Conservation (phyloP, 2,113 vertebrate genomes). For the Lophochroa leadbeateri region DNA sequence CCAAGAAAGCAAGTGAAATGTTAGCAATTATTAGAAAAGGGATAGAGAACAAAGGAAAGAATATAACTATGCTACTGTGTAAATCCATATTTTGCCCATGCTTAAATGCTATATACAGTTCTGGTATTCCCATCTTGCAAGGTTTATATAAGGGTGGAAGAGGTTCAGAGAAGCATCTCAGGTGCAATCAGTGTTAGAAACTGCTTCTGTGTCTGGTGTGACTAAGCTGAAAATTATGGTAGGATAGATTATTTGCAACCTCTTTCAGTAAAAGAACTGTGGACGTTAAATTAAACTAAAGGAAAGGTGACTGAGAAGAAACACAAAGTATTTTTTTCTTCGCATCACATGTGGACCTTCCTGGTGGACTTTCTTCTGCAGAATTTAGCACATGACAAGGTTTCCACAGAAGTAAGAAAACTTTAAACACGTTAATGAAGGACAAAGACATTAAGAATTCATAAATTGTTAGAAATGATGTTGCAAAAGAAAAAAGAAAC, state of each 20-base stretch:
- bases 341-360: too few species aligned
- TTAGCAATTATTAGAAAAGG: background rate
- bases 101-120: background rate
- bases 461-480: background rate
- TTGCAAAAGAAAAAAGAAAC: background rate
- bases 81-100: background rate
- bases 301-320: background rate
- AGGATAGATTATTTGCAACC: background rate
- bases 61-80: background rate
- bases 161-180: background rate
- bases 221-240: background rate
- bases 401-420: background rate
- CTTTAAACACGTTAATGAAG: background rate
- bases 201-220: background rate
- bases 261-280: background rate
- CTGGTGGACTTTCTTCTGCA: background rate
- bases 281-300: background rate
- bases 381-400: background rate
- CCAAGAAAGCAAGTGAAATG: background rate
- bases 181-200: background rate
- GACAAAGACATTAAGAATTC: background rate
- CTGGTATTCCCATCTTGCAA: background rate
- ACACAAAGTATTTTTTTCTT: background rate
- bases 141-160: background rate
- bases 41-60: background rate